Conservation (phyloP, 2,113 vertebrate genomes). For the Bubo scandiacus region DNA sequence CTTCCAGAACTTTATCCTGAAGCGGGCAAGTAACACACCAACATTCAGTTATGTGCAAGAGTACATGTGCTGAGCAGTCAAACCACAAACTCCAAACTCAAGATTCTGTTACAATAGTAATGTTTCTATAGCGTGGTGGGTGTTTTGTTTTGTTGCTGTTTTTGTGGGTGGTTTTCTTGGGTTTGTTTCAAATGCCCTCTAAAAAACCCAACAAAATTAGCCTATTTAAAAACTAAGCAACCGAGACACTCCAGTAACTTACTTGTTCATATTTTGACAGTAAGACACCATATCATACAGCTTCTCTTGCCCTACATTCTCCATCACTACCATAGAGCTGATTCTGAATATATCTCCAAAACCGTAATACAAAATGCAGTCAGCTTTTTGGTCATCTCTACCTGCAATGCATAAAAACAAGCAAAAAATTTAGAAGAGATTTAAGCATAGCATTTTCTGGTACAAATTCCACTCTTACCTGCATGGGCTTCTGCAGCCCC, state of each 20-base stretch:
- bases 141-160: not conserved
- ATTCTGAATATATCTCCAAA: slow-evolving; percentile 94
- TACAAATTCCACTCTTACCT: not conserved
- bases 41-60: not conserved
- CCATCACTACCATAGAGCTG: slow-evolving; percentile 98
- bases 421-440: not conserved
- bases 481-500: not conserved
- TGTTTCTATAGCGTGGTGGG: not conserved
- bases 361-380: slow-evolving; percentile 92
- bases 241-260: not conserved
- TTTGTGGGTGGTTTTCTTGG: not conserved
- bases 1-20: not conserved
- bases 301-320: slow-evolving; percentile 94
- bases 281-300: slow-evolving; percentile 93
- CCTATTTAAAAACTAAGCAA: not conserved
- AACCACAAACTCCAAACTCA: not conserved
- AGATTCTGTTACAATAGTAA: not conserved
- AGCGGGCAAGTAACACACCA: not conserved
- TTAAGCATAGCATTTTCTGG: not conserved
- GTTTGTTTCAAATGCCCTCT: not conserved
- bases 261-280: slow-evolving; percentile 87
- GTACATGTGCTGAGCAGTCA: not conserved
- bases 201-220: not conserved
- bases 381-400: slow-evolving; percentile 88
- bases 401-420: slow-evolving; percentile 73